phyloP scores from a whole-genome alignment of 2,797 vertebrate genomes.

The Tiaroga cobitis region DNA sequence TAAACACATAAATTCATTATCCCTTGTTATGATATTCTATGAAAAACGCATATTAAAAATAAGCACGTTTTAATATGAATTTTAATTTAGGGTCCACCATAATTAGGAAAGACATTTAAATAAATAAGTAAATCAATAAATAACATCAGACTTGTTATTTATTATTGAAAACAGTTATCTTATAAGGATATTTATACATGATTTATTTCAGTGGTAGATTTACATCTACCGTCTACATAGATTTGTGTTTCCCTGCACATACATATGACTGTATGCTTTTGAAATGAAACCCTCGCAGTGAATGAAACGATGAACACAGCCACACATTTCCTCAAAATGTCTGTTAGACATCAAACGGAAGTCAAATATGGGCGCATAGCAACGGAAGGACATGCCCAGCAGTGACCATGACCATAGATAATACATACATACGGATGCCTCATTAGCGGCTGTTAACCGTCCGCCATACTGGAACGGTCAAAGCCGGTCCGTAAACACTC shows the following conservation, averaged over 20 bases:
- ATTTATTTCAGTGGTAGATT: background rate
- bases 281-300: background rate
- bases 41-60: background rate
- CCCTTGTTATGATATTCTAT: background rate
- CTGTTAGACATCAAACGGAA: constrained; percentile 1
- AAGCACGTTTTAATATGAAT: background rate
- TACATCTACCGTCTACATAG: background rate
- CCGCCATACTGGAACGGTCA: background rate
- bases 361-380: constrained; percentile 23
- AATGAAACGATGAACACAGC: background rate
- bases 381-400: constrained; percentile 35
- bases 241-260: background rate
- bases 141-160: background rate
- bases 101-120: background rate
- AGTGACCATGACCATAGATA: background rate
- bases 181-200: background rate
- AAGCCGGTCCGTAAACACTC: background rate
- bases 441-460: background rate
- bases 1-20: background rate
- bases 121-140: background rate
- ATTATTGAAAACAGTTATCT: background rate
- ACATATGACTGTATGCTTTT: background rate
- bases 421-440: background rate
- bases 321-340: background rate
- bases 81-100: background rate